Evolutionary conservation across 2,113 vertebrate genomes (phyloP).

Genomic region (Corythaeola cristata): DNA sequence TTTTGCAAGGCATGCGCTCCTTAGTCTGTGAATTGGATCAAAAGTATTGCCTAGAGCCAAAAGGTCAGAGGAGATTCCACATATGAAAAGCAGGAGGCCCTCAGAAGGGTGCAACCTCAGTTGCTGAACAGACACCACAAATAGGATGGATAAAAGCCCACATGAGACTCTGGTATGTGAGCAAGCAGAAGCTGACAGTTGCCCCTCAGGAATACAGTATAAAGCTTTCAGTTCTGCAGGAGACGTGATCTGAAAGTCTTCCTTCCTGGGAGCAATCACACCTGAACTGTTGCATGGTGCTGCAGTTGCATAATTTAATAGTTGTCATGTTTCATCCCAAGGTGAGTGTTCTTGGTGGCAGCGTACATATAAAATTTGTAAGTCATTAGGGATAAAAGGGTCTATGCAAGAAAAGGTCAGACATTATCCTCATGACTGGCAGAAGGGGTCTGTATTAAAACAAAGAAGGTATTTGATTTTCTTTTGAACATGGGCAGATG

Average conservation of each 20-base stretch:
- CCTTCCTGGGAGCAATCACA: slow-evolving; percentile 44
- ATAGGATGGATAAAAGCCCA: slow-evolving; percentile 63
- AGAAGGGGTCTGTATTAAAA: slow-evolving; percentile 50
- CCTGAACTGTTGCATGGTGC: slow-evolving; percentile 37
- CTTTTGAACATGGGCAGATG: slow-evolving; percentile 32
- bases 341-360: slow-evolving; percentile 21
- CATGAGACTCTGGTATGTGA: slow-evolving; percentile 46
- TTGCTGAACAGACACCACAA: slow-evolving; percentile 62
- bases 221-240: slow-evolving; percentile 52
- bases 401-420: slow-evolving; percentile 24
- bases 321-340: slow-evolving; percentile 24
- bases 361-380: slow-evolving; percentile 29
- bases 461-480: slow-evolving; percentile 57
- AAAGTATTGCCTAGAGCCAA: slow-evolving; percentile 47
- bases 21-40: slow-evolving; percentile 45
- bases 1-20: slow-evolving; percentile 9
- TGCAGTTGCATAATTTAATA: slow-evolving; percentile 49
- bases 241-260: slow-evolving; percentile 56
- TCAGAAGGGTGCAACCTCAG: slow-evolving; percentile 54
- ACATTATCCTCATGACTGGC: slow-evolving; percentile 12
- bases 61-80: slow-evolving; percentile 60
- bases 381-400: slow-evolving; percentile 50
- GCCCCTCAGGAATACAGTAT: slow-evolving; percentile 50
- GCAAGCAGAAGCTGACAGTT: slow-evolving; percentile 59
- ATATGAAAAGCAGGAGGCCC: slow-evolving; percentile 49